These are phyloP conservation scores for Leptocoma aspasia DNA, from an alignment of 2,113 vertebrate genomes.

Conservation along the genomic window DNA sequence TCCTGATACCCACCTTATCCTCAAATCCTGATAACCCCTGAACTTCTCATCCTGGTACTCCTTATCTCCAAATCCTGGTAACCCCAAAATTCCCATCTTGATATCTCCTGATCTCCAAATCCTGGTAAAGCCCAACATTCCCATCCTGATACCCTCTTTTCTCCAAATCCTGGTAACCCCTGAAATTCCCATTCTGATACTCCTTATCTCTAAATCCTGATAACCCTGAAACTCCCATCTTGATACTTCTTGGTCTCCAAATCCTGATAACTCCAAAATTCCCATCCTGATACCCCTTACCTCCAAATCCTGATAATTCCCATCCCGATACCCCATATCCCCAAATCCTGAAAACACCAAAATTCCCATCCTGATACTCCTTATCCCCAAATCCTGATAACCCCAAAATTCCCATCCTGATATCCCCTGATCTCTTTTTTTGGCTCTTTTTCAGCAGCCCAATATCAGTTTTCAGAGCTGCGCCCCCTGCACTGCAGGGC, in stretches of 20 bases:
- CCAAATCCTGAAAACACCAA: not conserved
- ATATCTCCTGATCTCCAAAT: not conserved
- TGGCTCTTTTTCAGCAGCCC: not conserved
- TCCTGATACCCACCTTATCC: not conserved
- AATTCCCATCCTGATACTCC: not conserved
- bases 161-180: not conserved
- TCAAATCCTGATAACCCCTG: not conserved
- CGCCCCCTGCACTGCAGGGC: not conserved
- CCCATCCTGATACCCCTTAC: not conserved
- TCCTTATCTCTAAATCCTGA: not conserved
- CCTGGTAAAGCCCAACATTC: not conserved
- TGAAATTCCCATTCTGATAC: not conserved
- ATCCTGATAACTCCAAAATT: no score
- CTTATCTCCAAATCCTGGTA: not conserved
- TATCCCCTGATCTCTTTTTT: not conserved
- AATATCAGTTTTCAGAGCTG: not conserved
- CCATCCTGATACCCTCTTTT: not conserved
- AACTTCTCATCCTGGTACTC: no score
- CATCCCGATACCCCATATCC: not conserved
- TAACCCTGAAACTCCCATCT: not conserved
- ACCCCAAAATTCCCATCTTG: not conserved
- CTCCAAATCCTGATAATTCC: not conserved
- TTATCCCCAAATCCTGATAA: no score
- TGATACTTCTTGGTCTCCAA: not conserved
- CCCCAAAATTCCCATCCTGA: not conserved